These are phyloP conservation scores for Empis livida DNA, from an alignment of 2,888 invertebrate species.

Conservation along the genomic window DNA sequence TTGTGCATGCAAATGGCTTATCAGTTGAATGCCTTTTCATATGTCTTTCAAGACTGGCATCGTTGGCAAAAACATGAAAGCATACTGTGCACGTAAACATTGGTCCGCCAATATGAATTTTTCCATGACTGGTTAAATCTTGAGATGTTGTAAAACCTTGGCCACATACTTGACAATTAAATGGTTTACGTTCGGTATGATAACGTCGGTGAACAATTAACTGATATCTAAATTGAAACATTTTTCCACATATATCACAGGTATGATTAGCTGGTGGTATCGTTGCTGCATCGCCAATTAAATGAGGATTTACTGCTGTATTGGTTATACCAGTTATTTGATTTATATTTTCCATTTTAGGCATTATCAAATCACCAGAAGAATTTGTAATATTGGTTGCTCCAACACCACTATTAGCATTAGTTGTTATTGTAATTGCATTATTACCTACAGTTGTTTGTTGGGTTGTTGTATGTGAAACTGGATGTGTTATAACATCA, in stretches of 20 bases:
- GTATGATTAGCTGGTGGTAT: conserved; percentile 42
- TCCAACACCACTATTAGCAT: conserved; percentile 12
- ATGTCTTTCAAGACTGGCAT: conserved; percentile 57
- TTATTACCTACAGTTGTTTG: conserved; percentile 22
- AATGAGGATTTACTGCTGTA: conserved; percentile 42
- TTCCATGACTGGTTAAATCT: conserved; percentile 69
- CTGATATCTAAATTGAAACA: conserved; percentile 78
- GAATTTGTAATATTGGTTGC: conserved; percentile 22
- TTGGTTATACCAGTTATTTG: conserved; percentile 23
- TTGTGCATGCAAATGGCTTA: conserved; percentile 72
- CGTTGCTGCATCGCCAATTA: conserved; percentile 41
- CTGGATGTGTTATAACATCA: conserved; percentile 37
- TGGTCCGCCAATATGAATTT: conserved; percentile 68
- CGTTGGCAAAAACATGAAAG: conserved; percentile 62
- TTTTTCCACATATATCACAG: conserved; percentile 75
- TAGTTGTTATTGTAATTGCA: conserved; percentile 12
- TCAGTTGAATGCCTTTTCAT: conserved; percentile 72
- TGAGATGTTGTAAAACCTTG: conserved; percentile 69
- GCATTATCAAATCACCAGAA: conserved; percentile 26
- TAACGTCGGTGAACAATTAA: conserved; percentile 76
- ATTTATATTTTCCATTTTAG: conserved; percentile 30
- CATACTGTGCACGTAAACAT: conserved; percentile 62
- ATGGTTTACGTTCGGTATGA: conserved; percentile 75
- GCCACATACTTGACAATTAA: conserved; percentile 69
- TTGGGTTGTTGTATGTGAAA: conserved; percentile 21